phyloP scores from a whole-genome alignment of 2,113 vertebrate species.

The Actenoides hombroni region DNA sequence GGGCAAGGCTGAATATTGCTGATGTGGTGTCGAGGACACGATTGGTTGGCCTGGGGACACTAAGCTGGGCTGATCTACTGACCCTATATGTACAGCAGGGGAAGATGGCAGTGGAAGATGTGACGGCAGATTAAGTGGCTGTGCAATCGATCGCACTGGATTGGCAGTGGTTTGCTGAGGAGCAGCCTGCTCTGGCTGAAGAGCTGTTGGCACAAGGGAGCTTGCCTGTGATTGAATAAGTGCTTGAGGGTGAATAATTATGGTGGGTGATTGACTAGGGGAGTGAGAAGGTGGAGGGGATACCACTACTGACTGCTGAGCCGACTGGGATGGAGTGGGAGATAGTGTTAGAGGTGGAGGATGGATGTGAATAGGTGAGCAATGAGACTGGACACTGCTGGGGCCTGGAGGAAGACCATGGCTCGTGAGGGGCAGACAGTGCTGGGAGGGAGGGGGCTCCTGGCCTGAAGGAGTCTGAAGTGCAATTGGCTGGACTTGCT shows the following conservation, averaged over 20 bases:
- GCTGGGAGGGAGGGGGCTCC: constrained; percentile 79
- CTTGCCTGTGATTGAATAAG: constrained; percentile 78
- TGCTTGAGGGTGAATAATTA: constrained; percentile 81
- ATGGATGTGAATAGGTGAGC: constrained; percentile 71
- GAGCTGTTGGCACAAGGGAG: constrained; percentile 79
- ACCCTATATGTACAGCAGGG: constrained; percentile 72
- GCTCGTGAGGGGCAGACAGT: constrained; percentile 79
- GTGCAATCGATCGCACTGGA: constrained; percentile 55
- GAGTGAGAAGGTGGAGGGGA: constrained; percentile 80
- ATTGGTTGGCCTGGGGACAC: constrained; percentile 72
- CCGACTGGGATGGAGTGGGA: constrained; percentile 72
- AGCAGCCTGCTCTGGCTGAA: constrained; percentile 71
- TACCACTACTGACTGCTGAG: constrained; percentile 80
- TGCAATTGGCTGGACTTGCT: constrained; percentile 87
- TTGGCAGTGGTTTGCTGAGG: constrained; percentile 55
- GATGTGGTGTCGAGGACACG: constrained; percentile 70
- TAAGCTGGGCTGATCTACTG: constrained; percentile 73
- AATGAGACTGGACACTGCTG: constrained; percentile 73
- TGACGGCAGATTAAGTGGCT: constrained; percentile 64
- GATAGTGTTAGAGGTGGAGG: constrained; percentile 69
- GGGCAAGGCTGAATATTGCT: constrained; percentile 74
- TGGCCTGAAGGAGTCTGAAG: constrained; percentile 80
- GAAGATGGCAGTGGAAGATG: constrained; percentile 75
- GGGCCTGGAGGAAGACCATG: constrained; percentile 72
- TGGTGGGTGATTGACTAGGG: constrained; percentile 81